phyloP scores from a whole-genome alignment of 2,888 invertebrate genomes.

The Noctua fimbriata region DNA sequence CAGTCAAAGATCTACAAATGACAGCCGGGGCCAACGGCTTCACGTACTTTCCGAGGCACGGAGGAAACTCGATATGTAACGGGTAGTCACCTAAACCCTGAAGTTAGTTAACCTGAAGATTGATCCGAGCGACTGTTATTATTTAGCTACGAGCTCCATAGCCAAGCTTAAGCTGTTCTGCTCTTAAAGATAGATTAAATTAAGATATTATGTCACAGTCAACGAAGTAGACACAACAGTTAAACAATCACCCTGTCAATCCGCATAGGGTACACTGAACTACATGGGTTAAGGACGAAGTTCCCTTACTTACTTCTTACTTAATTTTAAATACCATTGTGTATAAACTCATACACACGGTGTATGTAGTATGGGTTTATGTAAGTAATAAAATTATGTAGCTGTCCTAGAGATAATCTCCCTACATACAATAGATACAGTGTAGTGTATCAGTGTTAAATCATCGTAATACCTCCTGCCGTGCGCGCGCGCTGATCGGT shows the following conservation, averaged over 20 bases:
- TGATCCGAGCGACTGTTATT: too few species aligned
- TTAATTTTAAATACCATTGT: background rate
- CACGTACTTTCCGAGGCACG: too few species aligned
- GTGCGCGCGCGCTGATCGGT: slow-evolving; percentile 45
- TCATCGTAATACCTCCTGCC: slow-evolving; percentile 69
- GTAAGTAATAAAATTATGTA: background rate
- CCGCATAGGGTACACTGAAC: background rate
- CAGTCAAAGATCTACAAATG: too few species aligned
- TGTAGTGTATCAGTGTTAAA: slow-evolving; percentile 64
- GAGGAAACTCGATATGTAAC: too few species aligned
- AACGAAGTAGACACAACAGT: background rate
- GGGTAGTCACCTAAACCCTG: too few species aligned
- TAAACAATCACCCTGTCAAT: background rate
- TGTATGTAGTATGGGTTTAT: background rate
- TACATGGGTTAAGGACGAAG: background rate
- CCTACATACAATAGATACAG: slow-evolving; percentile 15
- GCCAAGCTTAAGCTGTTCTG: too few species aligned
- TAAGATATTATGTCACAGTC: background rate
- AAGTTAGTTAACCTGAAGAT: too few species aligned
- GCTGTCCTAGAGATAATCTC: slow-evolving; percentile 21
- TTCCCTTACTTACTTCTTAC: background rate
- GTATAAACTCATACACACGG: background rate
- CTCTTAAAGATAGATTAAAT: background rate
- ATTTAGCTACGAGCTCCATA: too few species aligned
- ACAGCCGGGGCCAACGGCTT: too few species aligned